These are phyloP conservation scores for Lycodopsis pacificus DNA, from an alignment of 2,797 vertebrate species.

Conservation along the genomic window DNA sequence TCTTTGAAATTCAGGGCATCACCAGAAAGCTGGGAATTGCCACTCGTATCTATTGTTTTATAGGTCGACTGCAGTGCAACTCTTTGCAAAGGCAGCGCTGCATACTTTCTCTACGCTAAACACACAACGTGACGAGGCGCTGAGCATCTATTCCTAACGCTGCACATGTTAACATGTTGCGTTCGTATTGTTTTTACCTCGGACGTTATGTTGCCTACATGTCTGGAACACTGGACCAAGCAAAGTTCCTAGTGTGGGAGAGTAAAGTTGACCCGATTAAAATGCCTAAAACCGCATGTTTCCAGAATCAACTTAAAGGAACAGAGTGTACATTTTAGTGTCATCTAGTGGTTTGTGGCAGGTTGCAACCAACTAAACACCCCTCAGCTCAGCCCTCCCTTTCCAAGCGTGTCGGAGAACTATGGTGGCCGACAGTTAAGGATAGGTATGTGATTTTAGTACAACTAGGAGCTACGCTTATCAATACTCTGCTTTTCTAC, in stretches of 20 bases:
- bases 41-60: neutral
- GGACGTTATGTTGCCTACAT: neutral
- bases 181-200: neutral
- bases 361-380: neutral
- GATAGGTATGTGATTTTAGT: neutral
- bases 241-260: neutral
- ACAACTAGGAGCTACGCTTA: neutral
- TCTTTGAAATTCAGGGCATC: neutral
- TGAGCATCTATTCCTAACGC: neutral
- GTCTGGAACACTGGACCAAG: neutral
- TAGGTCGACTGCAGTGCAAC: neutral
- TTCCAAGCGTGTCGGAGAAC: neutral
- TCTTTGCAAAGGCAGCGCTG: neutral
- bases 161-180: neutral
- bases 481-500: no score
- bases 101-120: no score
- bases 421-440: neutral
- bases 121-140: no score
- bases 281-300: neutral
- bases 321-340: neutral
- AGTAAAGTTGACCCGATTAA: neutral
- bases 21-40: neutral
- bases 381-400: neutral
- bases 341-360: neutral
- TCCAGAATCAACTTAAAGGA: neutral